Base-by-base conservation (phyloP, 2,888 invertebrate genomes). In the Autographa gamma region DNA sequence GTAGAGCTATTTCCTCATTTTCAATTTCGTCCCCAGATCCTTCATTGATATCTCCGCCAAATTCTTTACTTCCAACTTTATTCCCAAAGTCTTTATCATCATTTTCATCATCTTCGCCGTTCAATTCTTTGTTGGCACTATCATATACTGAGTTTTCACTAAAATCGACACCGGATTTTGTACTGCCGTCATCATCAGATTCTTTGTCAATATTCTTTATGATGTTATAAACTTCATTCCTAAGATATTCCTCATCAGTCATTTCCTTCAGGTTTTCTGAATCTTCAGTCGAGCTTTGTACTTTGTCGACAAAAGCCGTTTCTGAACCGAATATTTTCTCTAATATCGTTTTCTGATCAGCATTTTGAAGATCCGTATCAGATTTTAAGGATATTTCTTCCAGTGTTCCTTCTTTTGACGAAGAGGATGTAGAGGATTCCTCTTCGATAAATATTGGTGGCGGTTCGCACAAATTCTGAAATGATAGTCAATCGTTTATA, bases 401-500 rank as follows among this genome's bases (percentile, higher is more conserved):
- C 9, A 60, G 6, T 54, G 52, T 6, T n/a, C n/a, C 54, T 5
- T 68, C 48, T 48, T 66, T 31, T 9, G 14, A 48, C 19, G 66
- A 63, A n/a, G 14, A 38, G 9, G 71, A 64, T 0, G 14, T 16
- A 34, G 19, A 41, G 0, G 41, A 64, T 9, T 56, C 61, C 38
- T 38, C 38, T 13, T 64, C 56, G 19, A 41, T n/a, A 11, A 56
- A 16, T 25, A 48, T 25, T 41, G 61, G 31, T 25, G 32, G 64
- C 7, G 84, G 81, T 31, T 63, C 73, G 66, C 86, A 87, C 48
- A 79, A 66, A 66, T 79, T 78, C 89, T 89, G 76, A 70, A 82
- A 70, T 58, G 7, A 54, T 13, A 58, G 60, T 31, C 18, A 38
- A 38, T 66, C 54, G 25, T 13, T 61, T 14, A 56, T 69, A 1